Evolutionary conservation across 2,888 invertebrate species (phyloP), one percentile per base, ranked within the genome.

Genomic region (Sepiola atlantica): DNA sequence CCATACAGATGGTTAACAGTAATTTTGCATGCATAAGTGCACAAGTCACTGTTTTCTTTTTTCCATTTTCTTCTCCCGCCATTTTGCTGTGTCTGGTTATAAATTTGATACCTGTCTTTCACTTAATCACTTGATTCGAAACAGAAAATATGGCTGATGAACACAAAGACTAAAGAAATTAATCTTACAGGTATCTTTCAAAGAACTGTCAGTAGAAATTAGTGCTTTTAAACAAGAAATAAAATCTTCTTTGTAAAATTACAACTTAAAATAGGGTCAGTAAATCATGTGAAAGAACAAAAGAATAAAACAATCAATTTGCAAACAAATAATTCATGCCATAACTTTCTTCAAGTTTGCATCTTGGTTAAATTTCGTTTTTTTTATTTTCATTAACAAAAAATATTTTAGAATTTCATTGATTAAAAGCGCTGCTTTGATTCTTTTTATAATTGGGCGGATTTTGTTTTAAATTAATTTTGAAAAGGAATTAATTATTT

Each of bases 401-500:
- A 61, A 10, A 61, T 61, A 10, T 61, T 77, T 77, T 77, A n/a
- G 2, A 32, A 16, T 77, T 77, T 14, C 32, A 77, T n/a, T 32
- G 77, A 77, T 32, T 32, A 77, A 45, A 77, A n/a, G 2, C 32
- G n/a, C n/a, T n/a, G 12, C 12, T 77, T 77, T 77, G 14, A 24
- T 28, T 77, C 6, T 77, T 77, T 77, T 45, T n/a, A 8, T 77
- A 77, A 77, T n/a, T 77, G 77, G 77, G 16, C n/a, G 32, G 32
- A n/a, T 77, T 77, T 77, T 77, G n/a, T 77, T 77, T 77, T 20
- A n/a, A 77, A 77, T 77, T 77, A 77, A 77, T 77, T 77, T 32
- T 77, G 45, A 77, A n/a, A 77, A 77, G n/a, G n/a, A 77, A 61
- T 61, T 61, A 61, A 77, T 77, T 77, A 77, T 77, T 77, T 77